Evolutionary conservation across 2,113 vertebrate species (phyloP).

Genomic region (Heptranchias perlo): DNA sequence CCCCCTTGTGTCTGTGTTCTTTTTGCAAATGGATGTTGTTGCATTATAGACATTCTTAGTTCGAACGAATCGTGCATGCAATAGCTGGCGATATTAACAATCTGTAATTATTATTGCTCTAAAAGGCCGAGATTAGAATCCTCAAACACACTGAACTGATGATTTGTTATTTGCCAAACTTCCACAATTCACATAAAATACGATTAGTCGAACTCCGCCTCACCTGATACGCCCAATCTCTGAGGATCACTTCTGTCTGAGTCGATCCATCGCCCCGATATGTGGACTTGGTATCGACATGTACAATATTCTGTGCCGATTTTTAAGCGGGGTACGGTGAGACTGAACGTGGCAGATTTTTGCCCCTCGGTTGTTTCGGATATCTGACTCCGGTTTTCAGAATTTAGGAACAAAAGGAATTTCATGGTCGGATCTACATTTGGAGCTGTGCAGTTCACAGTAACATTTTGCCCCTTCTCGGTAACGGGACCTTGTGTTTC

Average conservation of each 20-base stretch:
- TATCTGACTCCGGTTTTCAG: background rate
- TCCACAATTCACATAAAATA: background rate
- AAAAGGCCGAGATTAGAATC: background rate
- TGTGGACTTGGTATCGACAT: background rate
- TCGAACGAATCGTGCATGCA: too few species aligned
- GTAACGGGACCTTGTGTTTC: background rate
- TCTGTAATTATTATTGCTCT: background rate
- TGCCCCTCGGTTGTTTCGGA: too few species aligned
- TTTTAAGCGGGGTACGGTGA: background rate
- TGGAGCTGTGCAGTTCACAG: background rate
- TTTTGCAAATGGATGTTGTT: too few species aligned
- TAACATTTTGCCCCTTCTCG: background rate
- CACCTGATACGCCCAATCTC: background rate
- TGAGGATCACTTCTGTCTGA: background rate
- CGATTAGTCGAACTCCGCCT: background rate
- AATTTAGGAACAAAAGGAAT: background rate
- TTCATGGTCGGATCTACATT: background rate
- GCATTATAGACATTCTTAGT: too few species aligned
- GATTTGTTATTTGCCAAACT: background rate
- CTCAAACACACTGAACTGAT: too few species aligned
- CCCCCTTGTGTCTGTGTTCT: too few species aligned
- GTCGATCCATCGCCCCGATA: background rate
- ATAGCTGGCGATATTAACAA: too few species aligned
- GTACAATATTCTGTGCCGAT: background rate
- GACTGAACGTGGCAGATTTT: background rate